These are phyloP conservation scores for Chaetodon trifasciatus DNA, from an alignment of 2,797 vertebrate species.

Conservation along the genomic window DNA sequence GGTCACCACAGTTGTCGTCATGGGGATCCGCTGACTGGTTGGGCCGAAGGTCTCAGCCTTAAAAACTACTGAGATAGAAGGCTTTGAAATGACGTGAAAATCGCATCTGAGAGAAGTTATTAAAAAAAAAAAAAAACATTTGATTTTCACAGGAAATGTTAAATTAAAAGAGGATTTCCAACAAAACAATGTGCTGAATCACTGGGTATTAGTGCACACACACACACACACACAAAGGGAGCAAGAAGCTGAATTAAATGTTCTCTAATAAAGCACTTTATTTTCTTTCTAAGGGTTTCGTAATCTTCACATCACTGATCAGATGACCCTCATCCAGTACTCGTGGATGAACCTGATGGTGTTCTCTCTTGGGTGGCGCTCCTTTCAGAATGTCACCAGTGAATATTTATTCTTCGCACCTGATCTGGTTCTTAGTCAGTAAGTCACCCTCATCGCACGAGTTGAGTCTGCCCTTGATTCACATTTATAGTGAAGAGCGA, in stretches of 20 bases:
- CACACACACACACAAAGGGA: not conserved
- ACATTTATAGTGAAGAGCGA: not conserved
- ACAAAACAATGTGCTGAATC: conserved; percentile 3
- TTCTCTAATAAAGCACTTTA: not conserved
- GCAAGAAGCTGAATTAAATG: not conserved
- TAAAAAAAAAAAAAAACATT: not conserved
- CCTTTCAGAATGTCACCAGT: conserved; percentile 94
- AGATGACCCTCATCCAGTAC: conserved; percentile 99
- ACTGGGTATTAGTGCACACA: not conserved
- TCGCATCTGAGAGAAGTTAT: not conserved
- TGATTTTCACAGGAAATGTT: conserved; percentile 4
- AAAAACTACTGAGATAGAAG: conserved; percentile 16
- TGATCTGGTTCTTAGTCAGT: conserved; percentile 96
- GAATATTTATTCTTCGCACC: conserved; percentile 98
- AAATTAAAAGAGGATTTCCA: not conserved
- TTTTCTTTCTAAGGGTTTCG: conserved; percentile 90
- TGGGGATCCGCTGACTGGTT: conserved; percentile 37
- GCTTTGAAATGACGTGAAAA: conserved; percentile 5
- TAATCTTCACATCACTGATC: conserved; percentile 95
- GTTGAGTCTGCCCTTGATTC: conserved; percentile 5
- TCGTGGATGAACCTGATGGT: conserved; percentile 99
- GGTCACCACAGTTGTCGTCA: conserved; percentile 52
- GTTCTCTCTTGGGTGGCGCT: conserved; percentile 97
- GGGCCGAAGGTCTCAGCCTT: conserved; percentile 33
- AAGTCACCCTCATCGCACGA: conserved; percentile 80